Evolutionary conservation across 2,113 vertebrate genomes (phyloP), one percentile per base, ranked within the genome.

Genomic region (Notothenia rossii): DNA sequence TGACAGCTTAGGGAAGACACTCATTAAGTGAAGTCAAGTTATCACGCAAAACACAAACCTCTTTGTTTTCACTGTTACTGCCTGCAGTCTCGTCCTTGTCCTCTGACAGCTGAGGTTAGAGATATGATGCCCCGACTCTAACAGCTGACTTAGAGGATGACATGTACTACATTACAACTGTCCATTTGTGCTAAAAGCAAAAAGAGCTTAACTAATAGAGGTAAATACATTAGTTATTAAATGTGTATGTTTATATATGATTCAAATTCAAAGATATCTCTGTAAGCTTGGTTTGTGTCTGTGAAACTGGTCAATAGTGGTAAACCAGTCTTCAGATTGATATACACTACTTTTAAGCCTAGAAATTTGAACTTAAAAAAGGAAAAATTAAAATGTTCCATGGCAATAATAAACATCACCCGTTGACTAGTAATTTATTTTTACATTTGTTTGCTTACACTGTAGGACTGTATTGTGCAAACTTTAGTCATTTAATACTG

Each of bases 31-130:
- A 83, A 88, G 84, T 88, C 85, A 64, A 86, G 61, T 89, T 82
- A 85, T 92, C 91, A 93, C 90, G 79, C 90, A 89, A 86, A 62
- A 54, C 75, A 29, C 76, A 59, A 86, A 86, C 75, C 77, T 85
- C 54, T 46, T 66, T 48, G 81, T 75, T 65, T 56, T 67, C 60
- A 72, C 10, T 22, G 14, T 72, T 75, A 75, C 46, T 89, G 86
- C 59, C 36, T 1, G 62, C 69, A 56, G n/a, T 49, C 15, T 46
- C 69, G 49, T 77, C 84, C 79, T 79, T 67, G 72, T 76, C 75
- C 48, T 61, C 64, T 84, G 82, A 88, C 79, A 88, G 81, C 89
- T 87, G 84, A 79, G 55, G 69, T 75, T 73, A 81, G 71, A 82
- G 40, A 88, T 40, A 63, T 8, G 7, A 64, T 64, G 78, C 61